phyloP scores from a whole-genome alignment of 2,797 vertebrate species.

The Pampus argenteus region DNA sequence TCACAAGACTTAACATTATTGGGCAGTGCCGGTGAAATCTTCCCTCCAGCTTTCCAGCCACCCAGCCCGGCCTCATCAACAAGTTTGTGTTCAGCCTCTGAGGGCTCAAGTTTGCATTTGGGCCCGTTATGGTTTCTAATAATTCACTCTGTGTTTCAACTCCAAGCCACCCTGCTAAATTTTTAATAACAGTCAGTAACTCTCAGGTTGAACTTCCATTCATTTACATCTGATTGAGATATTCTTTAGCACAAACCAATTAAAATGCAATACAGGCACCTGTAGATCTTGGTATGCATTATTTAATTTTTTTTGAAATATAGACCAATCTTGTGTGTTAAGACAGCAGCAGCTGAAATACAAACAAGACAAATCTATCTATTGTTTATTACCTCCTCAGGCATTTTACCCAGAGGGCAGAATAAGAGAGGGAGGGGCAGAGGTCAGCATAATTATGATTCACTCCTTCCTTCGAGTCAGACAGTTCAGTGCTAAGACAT shows the following conservation, averaged over 20 bases:
- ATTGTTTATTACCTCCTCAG: constrained; percentile 84
- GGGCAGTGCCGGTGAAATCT: constrained; percentile 6
- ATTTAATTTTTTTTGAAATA: constrained; percentile 73
- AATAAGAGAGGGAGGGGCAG: constrained; percentile 77
- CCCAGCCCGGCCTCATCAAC: constrained; percentile 51
- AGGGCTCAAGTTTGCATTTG: constrained; percentile 84
- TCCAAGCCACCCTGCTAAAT: constrained; percentile 90
- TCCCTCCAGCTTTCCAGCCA: constrained; percentile 16
- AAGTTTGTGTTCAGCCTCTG: constrained; percentile 57
- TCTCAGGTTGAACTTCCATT: constrained; percentile 68
- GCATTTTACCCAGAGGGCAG: constrained; percentile 82
- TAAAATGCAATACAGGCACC: constrained; percentile 72
- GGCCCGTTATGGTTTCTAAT: constrained; percentile 91
- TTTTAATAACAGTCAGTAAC: constrained; percentile 90
- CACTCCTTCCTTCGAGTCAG: constrained; percentile 78
- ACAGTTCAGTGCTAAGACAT: constrained; percentile 76
- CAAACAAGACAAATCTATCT: constrained; percentile 83
- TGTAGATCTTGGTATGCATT: constrained; percentile 69
- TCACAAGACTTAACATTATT: constrained; percentile 18
- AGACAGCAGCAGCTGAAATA: constrained; percentile 65
- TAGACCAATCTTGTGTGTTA: constrained; percentile 70
- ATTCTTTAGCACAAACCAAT: constrained; percentile 70
- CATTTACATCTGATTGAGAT: constrained; percentile 80
- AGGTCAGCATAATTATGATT: constrained; percentile 84
- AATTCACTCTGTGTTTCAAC: constrained; percentile 91